Conservation (phyloP, 2,113 vertebrate species). For the Collichthys lucidus region DNA sequence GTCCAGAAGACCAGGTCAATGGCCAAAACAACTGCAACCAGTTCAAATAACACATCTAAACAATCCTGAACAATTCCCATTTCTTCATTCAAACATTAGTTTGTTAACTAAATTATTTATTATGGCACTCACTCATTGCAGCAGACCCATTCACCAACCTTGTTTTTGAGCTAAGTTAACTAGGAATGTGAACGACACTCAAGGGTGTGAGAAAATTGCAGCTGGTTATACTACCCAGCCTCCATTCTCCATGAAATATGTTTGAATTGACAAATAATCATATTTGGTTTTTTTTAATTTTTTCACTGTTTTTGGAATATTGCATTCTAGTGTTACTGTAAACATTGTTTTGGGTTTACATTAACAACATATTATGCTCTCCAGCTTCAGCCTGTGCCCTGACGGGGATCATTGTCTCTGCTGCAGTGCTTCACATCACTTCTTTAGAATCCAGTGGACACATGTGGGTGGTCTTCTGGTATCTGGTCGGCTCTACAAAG, state of each 20-base stretch:
- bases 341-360: not conserved
- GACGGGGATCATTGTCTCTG: not conserved
- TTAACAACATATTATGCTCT: not conserved
- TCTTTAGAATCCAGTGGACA: not conserved
- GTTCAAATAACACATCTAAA: not conserved
- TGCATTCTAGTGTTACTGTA: not conserved
- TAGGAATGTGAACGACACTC: slow-evolving; percentile 18
- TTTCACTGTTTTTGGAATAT: not conserved
- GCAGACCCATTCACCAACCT: not conserved
- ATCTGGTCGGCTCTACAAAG: slow-evolving; percentile 27
- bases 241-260: not conserved
- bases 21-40: slow-evolving; percentile 7
- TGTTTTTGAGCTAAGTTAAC: not conserved
- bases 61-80: not conserved
- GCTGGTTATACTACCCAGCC: slow-evolving; percentile 8
- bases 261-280: not conserved
- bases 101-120: not conserved
- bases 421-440: not conserved
- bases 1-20: not conserved
- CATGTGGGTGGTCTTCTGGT: slow-evolving; percentile 7
- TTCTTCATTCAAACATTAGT: not conserved
- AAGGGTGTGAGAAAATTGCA: not conserved
- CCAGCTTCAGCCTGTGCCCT: not conserved
- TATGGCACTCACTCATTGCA: not conserved
- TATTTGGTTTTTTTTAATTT: not conserved